Evolutionary conservation across 1,140 invertebrate genomes (phyloP), one percentile per base, ranked within the genome.

Genomic region (Conus betulinus): DNA sequence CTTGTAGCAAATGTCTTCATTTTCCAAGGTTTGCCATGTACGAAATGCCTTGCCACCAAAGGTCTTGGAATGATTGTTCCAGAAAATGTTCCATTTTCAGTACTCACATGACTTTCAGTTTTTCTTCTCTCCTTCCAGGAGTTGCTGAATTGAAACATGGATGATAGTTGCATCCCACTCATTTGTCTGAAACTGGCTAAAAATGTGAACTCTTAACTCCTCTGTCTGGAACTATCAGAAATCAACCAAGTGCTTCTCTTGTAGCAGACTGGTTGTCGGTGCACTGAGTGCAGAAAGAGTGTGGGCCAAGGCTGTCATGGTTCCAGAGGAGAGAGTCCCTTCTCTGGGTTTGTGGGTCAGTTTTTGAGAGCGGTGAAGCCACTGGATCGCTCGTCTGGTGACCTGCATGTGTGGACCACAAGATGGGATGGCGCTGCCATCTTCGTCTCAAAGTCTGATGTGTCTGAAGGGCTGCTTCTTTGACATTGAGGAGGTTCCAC

Each of bases 181-280:
- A 25, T 79, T 51, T 79, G 76, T n/a, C 76, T 79, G 39, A 39
- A 39, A 79, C 39, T 5, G 76, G n/a, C n/a, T 79, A 39, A 39
- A 79, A 79, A 79, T 23, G 3, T 25, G 76, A 79, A 79, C 39
- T 39, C 39, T 39, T 51, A 79, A 79, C 11, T 79, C n/a, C 11
- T 79, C n/a, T 27, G 76, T 79, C n/a, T 78, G 76, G 39, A 79
- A 79, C 76, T 79, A 79, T 11, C n/a, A 79, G 76, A 79, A 11
- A 79, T 79, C 1, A 25, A 10, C n/a, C 8, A 79, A 79, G 3
- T 79, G n/a, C 11, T 79, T 79, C 39, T 79, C n/a, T 27, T 79
- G 8, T n/a, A 79, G n/a, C 11, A 79, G 76, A n/a, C n/a, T 15
- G 39, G 76, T 27, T 79, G 76, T 25, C 39, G 5, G 39, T 51